These are phyloP conservation scores for Conops quadrifasciatus DNA, from an alignment of 2,888 invertebrate genomes.

Conservation along the genomic window DNA sequence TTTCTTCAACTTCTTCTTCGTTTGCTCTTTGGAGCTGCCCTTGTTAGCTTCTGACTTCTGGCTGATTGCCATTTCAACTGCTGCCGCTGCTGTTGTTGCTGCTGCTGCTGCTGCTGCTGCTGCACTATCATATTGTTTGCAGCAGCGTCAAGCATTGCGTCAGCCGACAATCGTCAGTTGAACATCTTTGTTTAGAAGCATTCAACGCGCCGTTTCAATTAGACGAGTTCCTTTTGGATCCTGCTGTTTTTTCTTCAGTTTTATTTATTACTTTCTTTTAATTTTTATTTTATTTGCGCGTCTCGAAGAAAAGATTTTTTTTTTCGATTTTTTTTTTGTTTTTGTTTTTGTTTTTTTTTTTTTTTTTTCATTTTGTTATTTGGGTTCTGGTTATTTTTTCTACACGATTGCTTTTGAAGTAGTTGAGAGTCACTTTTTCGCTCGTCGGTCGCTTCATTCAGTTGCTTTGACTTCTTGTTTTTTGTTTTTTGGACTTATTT, in stretches of 20 bases:
- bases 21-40: no score
- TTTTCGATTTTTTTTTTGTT: neutral
- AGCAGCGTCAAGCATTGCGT: neutral
- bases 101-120: no score
- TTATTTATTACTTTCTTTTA: no score
- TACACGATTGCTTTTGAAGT: slow-evolving; percentile 7
- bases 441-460: neutral
- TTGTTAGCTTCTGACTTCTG: no score
- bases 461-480: neutral
- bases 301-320: no score
- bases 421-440: neutral
- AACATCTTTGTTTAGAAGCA: slow-evolving; percentile 19
- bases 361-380: no score
- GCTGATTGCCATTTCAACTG: no score
- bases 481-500: neutral
- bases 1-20: no score
- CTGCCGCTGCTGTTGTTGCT: no score
- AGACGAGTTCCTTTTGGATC: slow-evolving; percentile 5
- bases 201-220: slow-evolving; percentile 15
- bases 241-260: neutral
- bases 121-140: no score
- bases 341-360: no score
- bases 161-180: slow-evolving; percentile 24
- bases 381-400: slow-evolving; percentile 20
- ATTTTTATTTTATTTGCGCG: no score